phyloP scores from a whole-genome alignment of 2,113 vertebrate species.

The Ranitomeya imitator region DNA sequence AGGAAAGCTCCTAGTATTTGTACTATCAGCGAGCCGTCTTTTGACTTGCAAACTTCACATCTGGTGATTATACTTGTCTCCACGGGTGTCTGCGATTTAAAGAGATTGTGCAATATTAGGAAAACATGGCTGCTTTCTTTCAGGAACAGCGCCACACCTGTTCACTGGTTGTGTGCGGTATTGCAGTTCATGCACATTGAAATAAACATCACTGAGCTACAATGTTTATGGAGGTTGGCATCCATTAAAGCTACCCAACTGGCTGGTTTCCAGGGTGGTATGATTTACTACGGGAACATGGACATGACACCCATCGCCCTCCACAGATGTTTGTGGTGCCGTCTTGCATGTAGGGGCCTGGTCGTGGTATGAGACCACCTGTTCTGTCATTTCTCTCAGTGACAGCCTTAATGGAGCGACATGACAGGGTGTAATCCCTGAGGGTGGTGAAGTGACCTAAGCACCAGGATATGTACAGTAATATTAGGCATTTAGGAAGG shows the following conservation, averaged over 20 bases:
- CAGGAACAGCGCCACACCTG: neutral
- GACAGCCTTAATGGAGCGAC: neutral
- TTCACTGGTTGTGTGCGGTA: neutral
- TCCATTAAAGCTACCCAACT: too few species aligned
- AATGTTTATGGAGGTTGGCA: neutral
- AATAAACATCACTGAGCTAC: too few species aligned
- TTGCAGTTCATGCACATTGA: neutral
- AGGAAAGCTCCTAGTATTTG: slow-evolving; percentile 35
- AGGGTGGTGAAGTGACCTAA: neutral
- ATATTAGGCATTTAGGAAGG: neutral
- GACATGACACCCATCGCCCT: neutral
- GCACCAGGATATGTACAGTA: neutral
- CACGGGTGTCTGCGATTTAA: neutral
- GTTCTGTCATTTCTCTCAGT: slow-evolving; percentile 27
- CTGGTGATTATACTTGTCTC: slow-evolving; percentile 13
- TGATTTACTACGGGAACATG: neutral
- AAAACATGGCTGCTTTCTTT: neutral
- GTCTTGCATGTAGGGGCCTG: neutral
- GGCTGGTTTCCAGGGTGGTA: neutral
- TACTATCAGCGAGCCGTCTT: slow-evolving; percentile 18
- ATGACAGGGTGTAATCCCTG: neutral
- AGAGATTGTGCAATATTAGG: neutral
- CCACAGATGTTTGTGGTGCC: neutral
- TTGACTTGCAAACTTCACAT: slow-evolving; percentile 46
- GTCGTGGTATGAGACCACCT: neutral